phyloP scores from a whole-genome alignment of 2,797 vertebrate species.

The Hozukius guyotensis region DNA sequence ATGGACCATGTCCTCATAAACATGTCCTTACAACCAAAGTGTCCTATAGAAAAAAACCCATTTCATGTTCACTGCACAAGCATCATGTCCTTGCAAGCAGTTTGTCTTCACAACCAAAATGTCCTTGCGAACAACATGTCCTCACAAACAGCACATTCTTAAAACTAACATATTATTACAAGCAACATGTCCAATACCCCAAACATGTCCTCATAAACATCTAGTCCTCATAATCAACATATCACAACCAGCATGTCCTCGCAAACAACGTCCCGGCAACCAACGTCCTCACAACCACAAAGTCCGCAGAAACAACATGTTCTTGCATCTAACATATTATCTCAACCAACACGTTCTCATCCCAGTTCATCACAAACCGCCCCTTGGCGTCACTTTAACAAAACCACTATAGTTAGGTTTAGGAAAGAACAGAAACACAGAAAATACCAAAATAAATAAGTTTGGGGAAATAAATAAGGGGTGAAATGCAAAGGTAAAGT shows the following conservation, averaged over 20 bases:
- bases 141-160: not conserved
- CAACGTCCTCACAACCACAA: not conserved
- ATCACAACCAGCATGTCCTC: not conserved
- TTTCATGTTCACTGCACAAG: too few species aligned
- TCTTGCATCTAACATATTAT: not conserved
- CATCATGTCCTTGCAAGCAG: not conserved
- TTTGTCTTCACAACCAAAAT: not conserved
- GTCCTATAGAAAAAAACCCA: too few species aligned
- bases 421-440: too few species aligned
- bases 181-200: not conserved
- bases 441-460: too few species aligned
- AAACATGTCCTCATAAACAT: not conserved
- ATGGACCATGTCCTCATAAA: too few species aligned
- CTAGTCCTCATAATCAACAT: not conserved
- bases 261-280: not conserved
- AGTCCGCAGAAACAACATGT: not conserved
- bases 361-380: rapidly evolving
- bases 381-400: too few species aligned
- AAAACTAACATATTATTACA: not conserved
- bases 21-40: too few species aligned
- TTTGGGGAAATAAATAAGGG: too few species aligned
- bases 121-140: not conserved
- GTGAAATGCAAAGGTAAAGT: too few species aligned
- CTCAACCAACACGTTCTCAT: rapidly evolving
- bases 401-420: too few species aligned